These are phyloP conservation scores for Drosophila atroscutellata DNA, from an alignment of 2,888 invertebrate species.

Conservation along the genomic window DNA sequence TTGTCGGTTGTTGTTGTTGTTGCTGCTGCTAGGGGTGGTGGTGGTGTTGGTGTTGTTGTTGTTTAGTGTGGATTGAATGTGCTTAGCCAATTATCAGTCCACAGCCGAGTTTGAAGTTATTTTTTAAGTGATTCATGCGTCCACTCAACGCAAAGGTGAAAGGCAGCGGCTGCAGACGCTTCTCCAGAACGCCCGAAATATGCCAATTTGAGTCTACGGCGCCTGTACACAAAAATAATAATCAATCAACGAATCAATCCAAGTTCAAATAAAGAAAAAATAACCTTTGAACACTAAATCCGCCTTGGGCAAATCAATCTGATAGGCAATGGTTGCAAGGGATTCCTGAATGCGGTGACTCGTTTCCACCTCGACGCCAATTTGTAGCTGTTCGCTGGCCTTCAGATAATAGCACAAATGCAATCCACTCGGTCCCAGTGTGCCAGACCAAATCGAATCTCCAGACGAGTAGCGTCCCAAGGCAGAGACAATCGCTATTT, in stretches of 20 bases:
- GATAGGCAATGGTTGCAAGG: slow-evolving; percentile 96
- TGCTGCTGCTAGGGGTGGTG: slow-evolving; percentile 2
- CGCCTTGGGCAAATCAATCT: slow-evolving; percentile 97
- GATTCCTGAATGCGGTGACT: slow-evolving; percentile 96
- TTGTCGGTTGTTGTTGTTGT: slow-evolving; percentile 14
- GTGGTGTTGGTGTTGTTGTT: background rate
- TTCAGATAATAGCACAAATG: slow-evolving; percentile 98
- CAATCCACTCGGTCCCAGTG: slow-evolving; percentile 91
- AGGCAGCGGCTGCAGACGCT: slow-evolving; percentile 96
- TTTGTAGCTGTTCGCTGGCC: slow-evolving; percentile 94
- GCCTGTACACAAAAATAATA: slow-evolving; percentile 87
- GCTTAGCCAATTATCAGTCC: slow-evolving; percentile 96
- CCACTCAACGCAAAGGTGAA: slow-evolving; percentile 97
- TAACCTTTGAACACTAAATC: slow-evolving; percentile 96
- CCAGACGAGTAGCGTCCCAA: slow-evolving; percentile 89
- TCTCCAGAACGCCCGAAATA: slow-evolving; percentile 96
- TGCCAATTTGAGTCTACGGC: slow-evolving; percentile 97
- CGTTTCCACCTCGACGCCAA: slow-evolving; percentile 98
- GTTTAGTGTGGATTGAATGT: background rate
- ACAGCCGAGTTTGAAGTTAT: slow-evolving; percentile 96
- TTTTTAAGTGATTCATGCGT: slow-evolving; percentile 96
- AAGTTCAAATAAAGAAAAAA: background rate
- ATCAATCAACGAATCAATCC: background rate
- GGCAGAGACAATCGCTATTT: slow-evolving; percentile 94
- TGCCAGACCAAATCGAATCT: slow-evolving; percentile 89